Evolutionary conservation across 2,113 vertebrate species (phyloP), one percentile per base, ranked within the genome.

Genomic region (Promerops cafer): DNA sequence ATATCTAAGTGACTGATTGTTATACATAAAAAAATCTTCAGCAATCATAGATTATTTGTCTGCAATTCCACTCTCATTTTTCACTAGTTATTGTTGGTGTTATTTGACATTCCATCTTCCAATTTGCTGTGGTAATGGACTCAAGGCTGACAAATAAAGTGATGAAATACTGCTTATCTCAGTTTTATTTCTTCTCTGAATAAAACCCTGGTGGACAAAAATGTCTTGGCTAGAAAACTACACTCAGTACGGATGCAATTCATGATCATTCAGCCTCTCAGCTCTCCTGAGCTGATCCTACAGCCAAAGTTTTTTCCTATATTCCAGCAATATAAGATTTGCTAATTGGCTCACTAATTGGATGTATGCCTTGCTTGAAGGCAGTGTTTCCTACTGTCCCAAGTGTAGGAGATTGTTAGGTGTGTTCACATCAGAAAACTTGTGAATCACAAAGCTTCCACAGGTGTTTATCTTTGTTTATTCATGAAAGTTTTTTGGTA

Each of bases 31-130:
- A 97, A 95, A 92, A 53, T 57, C 57, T 65, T 83, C 60, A 71
- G 37, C 94, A 88, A 85, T 95, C 96, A 95, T 87, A 81, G 83
- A 88, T 96, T 95, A 96, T 96, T 96, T 96, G 90, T 90, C 87
- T 94, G 92, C 89, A 90, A 81, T 97, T 97, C 93, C 72, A 69
- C 82, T 90, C 65, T 92, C 92, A 94, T 97, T 96, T 97, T 95
- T 95, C 83, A 94, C 69, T 77, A 80, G 94, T 75, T 96, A 94
- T 95, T 95, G 87, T 96, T 94, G 56, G 85, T 65, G 53, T 92
- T 94, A 90, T 94, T 96, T 96, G 96, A 96, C 96, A 96, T 95
- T 95, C 92, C 49, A 76, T 97, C 94, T 96, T 97, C 91, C 93
- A 94, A 81, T 97, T 95, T 97, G 60, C 84, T 81, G 87, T 72